Evolutionary conservation across 2,113 vertebrate genomes (phyloP).

Genomic region (Sphaerodactylus townsendi): DNA sequence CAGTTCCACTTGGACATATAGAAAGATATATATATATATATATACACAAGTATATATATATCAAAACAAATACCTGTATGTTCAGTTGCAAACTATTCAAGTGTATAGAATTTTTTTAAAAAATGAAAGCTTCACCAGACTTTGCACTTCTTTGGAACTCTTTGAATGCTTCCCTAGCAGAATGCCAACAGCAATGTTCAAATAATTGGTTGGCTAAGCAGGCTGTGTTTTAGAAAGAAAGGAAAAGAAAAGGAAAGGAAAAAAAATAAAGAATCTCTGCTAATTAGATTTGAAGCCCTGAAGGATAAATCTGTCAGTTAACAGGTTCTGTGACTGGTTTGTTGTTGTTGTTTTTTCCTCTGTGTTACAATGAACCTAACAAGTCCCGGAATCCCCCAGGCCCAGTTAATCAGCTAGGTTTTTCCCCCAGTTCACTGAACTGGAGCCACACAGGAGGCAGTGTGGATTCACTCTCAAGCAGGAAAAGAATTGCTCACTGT

Average conservation of each 20-base stretch:
- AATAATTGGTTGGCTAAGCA: neutral
- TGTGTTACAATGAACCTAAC: neutral
- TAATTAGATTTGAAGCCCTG: neutral
- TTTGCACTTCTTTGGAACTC: neutral
- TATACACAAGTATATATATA: too few species aligned
- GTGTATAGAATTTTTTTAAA: neutral
- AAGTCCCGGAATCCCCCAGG: neutral
- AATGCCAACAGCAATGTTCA: neutral
- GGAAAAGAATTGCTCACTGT: neutral
- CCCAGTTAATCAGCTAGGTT: neutral
- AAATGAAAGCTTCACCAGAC: neutral
- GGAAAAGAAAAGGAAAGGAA: neutral
- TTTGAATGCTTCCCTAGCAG: neutral
- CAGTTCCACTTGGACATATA: too few species aligned
- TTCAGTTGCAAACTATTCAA: neutral
- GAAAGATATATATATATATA: too few species aligned
- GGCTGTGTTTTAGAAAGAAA: neutral
- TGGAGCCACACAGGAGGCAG: neutral
- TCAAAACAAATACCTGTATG: neutral
- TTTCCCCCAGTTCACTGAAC: neutral
- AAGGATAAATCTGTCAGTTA: neutral
- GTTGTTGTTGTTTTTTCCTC: neutral
- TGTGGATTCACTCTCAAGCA: neutral
- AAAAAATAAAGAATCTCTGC: neutral
- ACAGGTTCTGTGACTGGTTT: neutral